Evolutionary conservation across 2,113 vertebrate genomes (phyloP), one percentile per base, ranked within the genome.

Genomic region (Chinchilla lanigera): DNA sequence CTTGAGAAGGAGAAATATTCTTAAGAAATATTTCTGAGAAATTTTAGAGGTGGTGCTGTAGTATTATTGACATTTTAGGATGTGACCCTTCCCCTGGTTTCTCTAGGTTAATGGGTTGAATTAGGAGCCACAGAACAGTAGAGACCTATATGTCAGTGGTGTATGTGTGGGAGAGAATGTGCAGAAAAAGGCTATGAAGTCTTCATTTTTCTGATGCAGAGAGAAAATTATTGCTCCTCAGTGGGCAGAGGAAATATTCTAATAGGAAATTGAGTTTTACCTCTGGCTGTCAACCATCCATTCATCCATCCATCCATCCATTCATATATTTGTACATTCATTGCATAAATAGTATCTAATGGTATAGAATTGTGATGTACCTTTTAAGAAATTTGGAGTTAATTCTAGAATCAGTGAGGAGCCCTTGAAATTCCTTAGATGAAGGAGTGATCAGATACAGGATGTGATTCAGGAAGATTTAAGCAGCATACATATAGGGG

Each of bases 301-400:
- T 47, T 3, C 69, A 71, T 71, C n/a, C 69, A 69, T 69, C 38
- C 14, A 56, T 33, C 3, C 52, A 47, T 7, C 13, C 17, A 86
- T 35, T 41, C 44, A 41, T 30, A 10, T 54, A n/a, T 77, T 24
- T 41, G 92, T 73, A 61, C 1, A 77, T 50, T 33, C 20, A 35
- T 3, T 69, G 0, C 11, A 5, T 26, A 30, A 52, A 33, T 52
- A 75, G 61, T 61, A 20, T 83, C 65, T 86, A 78, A 38, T 97
- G 61, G 26, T 33, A 73, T 67, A 6, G 85, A 61, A 22, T 30
- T 58, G 35, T 83, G 54, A 54, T 54, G 77, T 69, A 10, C 13
- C 28, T 82, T 82, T 19, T 77, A 44, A 95, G 86, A 96, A 95
- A 89, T 87, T 58, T 96, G 33, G 61, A 89, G 63, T 77, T 85